Percentiles rank a stretch among this genome's conserved stretches.
Conservation (phyloP, 2,113 vertebrate species). For the Silurus meridionalis region DNA sequence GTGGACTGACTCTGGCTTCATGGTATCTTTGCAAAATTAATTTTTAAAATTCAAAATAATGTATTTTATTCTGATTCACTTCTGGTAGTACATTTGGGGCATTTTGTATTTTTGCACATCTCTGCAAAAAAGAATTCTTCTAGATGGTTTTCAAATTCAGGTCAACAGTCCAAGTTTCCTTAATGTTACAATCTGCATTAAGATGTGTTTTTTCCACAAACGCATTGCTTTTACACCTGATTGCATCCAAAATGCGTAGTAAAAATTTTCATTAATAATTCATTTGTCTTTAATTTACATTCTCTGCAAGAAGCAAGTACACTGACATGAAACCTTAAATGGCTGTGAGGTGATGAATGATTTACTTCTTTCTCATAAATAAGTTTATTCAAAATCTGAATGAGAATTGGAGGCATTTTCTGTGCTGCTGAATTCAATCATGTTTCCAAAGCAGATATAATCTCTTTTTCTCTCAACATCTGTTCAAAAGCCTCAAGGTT, state of each 20-base stretch:
- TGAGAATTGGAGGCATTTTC: conserved; percentile 35
- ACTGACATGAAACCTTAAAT: conserved; percentile 50
- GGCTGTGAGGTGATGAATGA: conserved; percentile 6
- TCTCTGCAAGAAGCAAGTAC: conserved; percentile 37
- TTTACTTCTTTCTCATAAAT: conserved; percentile 28
- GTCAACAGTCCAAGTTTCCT: not conserved
- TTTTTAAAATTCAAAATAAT: not conserved
- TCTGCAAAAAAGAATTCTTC: not conserved
- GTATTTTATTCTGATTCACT: not conserved
- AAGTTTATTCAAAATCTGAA: conserved; percentile 41
- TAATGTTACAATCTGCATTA: conserved; percentile 20
- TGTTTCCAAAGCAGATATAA: conserved; percentile 56
- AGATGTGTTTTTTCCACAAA: conserved; percentile 13
- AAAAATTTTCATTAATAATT: conserved; percentile 48
- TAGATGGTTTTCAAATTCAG: not conserved
- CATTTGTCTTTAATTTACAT: conserved; percentile 49
- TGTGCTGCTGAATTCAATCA: conserved; percentile 61
- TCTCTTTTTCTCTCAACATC: conserved; percentile 63
- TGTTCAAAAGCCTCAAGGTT: conserved; percentile 69
- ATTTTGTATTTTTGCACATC: not conserved
- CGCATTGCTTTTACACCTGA: conserved; percentile 41
- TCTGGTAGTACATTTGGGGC: not conserved
- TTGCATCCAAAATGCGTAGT: conserved; percentile 7
- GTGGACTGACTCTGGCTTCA: not conserved
- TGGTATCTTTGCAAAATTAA: not conserved